Evolutionary conservation across 2,113 vertebrate genomes (phyloP), one percentile per base, ranked within the genome.

Genomic region (Nestor notabilis): DNA sequence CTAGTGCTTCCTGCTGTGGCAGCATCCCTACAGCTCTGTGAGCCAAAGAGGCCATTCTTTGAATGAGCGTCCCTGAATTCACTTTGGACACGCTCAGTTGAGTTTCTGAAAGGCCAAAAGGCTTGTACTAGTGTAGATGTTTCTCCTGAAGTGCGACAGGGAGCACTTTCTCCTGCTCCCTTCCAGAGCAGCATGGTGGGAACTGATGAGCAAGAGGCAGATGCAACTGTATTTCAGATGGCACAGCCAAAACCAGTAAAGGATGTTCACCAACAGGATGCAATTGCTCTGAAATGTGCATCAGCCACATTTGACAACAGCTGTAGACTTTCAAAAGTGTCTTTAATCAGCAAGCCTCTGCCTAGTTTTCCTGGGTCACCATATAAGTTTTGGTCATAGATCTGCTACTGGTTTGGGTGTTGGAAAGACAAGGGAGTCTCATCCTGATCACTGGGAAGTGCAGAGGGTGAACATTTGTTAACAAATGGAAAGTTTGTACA

Each of bases 171-270:
- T 15, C 39, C 3, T 1, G 11, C 8, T 85, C 17, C 8, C 25
- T 92, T 10, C 17, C 11, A 4, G 0, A 1, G 37, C 37, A 63
- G 3, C 0, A 0, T 4, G 6, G 21, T 46, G n/a, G 24, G 28
- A 70, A 37, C 18, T 46, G 37, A 43, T 2, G 6, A 35, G 5
- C 39, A 8, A 47, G 41, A 64, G 28, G 60, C 8, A 24, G 28
- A 87, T 29, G 7, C 0, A 0, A 4, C 14, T 20, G 3, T 6
- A 17, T 70, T 90, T 46, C 55, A 58, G 21, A 41, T 7, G 5
- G 17, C 28, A 21, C 33, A 77, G 41, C 19, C 53, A 74, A 90
- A 92, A 77, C 10, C 53, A 27, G 31, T 15, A 25, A 53, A 75
- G 58, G 9, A n/a, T 5, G 9, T 11, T 31, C 10, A 89, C 20